Conservation (phyloP, 2,113 vertebrate species). For the Maccullochella peelii region DNA sequence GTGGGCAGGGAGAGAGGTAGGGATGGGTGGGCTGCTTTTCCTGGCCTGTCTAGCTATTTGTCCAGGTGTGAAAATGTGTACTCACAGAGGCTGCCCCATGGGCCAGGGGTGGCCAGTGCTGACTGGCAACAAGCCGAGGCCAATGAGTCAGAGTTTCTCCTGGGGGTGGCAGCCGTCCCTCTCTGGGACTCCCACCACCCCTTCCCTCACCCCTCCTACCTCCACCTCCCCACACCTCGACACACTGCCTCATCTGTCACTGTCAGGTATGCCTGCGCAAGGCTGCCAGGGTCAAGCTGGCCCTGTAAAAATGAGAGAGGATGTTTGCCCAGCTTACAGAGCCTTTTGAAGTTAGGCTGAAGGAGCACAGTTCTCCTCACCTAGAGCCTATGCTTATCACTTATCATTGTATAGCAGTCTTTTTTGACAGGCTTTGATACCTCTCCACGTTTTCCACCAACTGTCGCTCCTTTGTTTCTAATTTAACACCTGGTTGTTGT, state of each 20-base stretch:
- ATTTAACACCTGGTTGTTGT: conserved; percentile 65
- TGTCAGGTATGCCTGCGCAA: conserved; percentile 72
- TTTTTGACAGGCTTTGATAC: conserved; percentile 65
- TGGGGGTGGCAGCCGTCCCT: conserved; percentile 69
- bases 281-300: conserved; percentile 71
- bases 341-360: conserved; percentile 73
- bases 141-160: conserved; percentile 82
- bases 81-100: conserved; percentile 73
- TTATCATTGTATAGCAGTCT: conserved; percentile 44
- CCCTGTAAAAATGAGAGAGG: conserved; percentile 68
- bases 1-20: conserved; percentile 52
- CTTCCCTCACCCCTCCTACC: conserved; percentile 24
- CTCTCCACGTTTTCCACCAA: conserved; percentile 51
- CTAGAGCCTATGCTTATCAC: conserved; percentile 64
- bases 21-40: conserved; percentile 76
- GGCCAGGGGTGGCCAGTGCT: conserved; percentile 61
- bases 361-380: conserved; percentile 66
- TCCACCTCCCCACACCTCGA: conserved; percentile 58
- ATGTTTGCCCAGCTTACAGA: conserved; percentile 76
- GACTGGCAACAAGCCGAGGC: conserved; percentile 71
- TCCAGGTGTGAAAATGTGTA: conserved; percentile 84
- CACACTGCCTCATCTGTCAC: conserved; percentile 83
- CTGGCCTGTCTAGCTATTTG: conserved; percentile 79
- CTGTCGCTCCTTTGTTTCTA: conserved; percentile 57
- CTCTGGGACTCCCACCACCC: conserved; percentile 60